Percentiles rank a stretch among this genome's conserved stretches.
Evolutionary conservation across 2,113 vertebrate species (phyloP).

Genomic region (Lampris megalopsis): DNA sequence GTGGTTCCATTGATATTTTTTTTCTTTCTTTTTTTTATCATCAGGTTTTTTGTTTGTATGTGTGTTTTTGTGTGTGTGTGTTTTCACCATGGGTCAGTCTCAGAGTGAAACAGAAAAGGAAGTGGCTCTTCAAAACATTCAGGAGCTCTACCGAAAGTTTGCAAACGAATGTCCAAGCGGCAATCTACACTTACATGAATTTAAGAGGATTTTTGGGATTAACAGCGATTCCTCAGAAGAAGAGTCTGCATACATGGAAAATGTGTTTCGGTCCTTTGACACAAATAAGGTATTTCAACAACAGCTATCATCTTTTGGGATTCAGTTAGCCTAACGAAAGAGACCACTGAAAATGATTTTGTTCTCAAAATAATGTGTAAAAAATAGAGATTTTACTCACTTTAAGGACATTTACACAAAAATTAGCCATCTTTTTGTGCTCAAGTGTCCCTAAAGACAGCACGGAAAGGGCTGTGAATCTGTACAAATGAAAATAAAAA

Average conservation of each 20-base stretch:
- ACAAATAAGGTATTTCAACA: constrained; percentile 80
- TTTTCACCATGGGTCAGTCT: constrained; percentile 78
- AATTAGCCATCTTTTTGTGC: too few species aligned
- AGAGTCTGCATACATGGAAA: constrained; percentile 83
- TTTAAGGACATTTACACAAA: too few species aligned
- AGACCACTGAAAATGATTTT: too few species aligned
- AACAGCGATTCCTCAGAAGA: constrained; percentile 76
- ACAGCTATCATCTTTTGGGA: too few species aligned
- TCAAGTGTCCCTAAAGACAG: too few species aligned
- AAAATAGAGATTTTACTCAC: too few species aligned
- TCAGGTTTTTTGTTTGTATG: neutral
- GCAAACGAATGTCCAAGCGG: constrained; percentile 87
- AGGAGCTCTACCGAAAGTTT: constrained; percentile 88
- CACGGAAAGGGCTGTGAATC: too few species aligned
- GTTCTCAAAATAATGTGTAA: too few species aligned
- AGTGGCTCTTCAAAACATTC: constrained; percentile 82
- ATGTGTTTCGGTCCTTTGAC: constrained; percentile 85
- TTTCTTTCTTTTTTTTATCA: neutral
- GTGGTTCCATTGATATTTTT: too few species aligned
- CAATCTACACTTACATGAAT: constrained; percentile 85
- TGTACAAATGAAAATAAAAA: too few species aligned
- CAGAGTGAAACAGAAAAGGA: constrained; percentile 72
- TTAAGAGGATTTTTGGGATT: constrained; percentile 87
- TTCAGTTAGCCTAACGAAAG: too few species aligned
- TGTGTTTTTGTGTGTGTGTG: neutral